Conservation (phyloP, 2,888 invertebrate genomes). For the Epinotia demarniana region DNA sequence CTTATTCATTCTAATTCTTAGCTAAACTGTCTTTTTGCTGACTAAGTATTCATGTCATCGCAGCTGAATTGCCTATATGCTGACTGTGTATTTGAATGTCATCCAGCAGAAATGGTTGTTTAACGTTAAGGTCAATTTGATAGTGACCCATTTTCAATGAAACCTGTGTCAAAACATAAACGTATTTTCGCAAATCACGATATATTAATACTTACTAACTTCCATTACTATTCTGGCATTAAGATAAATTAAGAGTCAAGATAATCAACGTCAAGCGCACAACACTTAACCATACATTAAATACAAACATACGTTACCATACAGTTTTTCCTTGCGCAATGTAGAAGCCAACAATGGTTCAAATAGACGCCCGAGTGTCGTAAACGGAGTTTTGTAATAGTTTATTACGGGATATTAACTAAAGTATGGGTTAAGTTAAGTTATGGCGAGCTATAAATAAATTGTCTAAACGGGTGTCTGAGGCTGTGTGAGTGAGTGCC, state of each 20-base stretch:
- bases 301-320: slow-evolving; percentile 31
- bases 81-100: too few species aligned
- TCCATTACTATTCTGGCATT: neutral
- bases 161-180: too few species aligned
- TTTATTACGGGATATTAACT: slow-evolving; percentile 41
- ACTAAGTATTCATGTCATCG: too few species aligned
- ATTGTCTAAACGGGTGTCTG: slow-evolving; percentile 37
- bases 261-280: slow-evolving; percentile 35
- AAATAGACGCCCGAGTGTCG: slow-evolving; percentile 38
- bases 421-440: slow-evolving; percentile 38
- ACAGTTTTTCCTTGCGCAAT: slow-evolving; percentile 38
- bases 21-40: too few species aligned
- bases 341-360: slow-evolving; percentile 33
- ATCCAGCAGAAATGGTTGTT: too few species aligned
- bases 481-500: slow-evolving; percentile 16
- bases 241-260: slow-evolving; percentile 1
- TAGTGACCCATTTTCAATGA: too few species aligned
- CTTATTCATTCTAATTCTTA: too few species aligned
- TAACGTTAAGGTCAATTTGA: too few species aligned
- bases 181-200: too few species aligned
- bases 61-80: too few species aligned
- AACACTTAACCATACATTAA: slow-evolving; percentile 17
- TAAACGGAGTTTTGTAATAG: slow-evolving; percentile 42
- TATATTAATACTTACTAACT: too few species aligned
- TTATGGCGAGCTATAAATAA: slow-evolving; percentile 42